Evolutionary conservation across 2,797 vertebrate species (phyloP).

Genomic region (Acestrorhynchus altus): DNA sequence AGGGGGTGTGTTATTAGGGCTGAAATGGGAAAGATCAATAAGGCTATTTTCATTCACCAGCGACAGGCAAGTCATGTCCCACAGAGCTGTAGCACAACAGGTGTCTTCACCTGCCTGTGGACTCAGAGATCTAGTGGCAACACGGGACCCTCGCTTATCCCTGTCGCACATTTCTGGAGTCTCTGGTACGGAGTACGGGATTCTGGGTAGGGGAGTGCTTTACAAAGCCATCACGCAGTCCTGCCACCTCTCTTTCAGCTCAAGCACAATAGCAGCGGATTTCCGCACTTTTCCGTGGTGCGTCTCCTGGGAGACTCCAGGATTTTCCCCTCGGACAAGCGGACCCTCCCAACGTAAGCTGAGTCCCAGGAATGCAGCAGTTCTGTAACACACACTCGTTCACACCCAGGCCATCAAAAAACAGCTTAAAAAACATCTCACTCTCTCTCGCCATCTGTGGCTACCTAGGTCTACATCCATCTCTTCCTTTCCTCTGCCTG

Average conservation of each 20-base stretch:
- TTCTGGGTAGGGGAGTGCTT: background rate
- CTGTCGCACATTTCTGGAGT: background rate
- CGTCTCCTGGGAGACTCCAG: conserved; percentile 36
- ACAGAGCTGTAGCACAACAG: conserved; percentile 15
- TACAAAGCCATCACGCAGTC: conserved; percentile 27
- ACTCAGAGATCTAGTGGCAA: conserved; percentile 20
- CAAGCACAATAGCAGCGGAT: conserved; percentile 30
- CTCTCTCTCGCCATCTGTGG: background rate
- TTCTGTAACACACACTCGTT: conserved; percentile 49
- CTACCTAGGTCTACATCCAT: background rate
- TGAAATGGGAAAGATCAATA: conserved; percentile 14
- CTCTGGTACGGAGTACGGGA: background rate
- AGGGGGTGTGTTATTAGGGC: conserved; percentile 24
- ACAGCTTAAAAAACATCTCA: conserved; percentile 16
- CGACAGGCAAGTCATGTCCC: conserved; percentile 28
- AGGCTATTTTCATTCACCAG: conserved; percentile 15
- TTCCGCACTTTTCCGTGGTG: conserved; percentile 15
- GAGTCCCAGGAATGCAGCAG: conserved; percentile 50
- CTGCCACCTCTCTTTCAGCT: conserved; percentile 39
- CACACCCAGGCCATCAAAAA: conserved; percentile 43
- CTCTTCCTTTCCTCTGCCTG: background rate
- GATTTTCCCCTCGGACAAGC: conserved; percentile 36
- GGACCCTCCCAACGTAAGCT: conserved; percentile 45
- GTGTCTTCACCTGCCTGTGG: conserved; percentile 31
- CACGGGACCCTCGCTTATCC: background rate